Conservation (phyloP, 92 coral and sea anemone genomes). For the Bergia puertoricense region DNA sequence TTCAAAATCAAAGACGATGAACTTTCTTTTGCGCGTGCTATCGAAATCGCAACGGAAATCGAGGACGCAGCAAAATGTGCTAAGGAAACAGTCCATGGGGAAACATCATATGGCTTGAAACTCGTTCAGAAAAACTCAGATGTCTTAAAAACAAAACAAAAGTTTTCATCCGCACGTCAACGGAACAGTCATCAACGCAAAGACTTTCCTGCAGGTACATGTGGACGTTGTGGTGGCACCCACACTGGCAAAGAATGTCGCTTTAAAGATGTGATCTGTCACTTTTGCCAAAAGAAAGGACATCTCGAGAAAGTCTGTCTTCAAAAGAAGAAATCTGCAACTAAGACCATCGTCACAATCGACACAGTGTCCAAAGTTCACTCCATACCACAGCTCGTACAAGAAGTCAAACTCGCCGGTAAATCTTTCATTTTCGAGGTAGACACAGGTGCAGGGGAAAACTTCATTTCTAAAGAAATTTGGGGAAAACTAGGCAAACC, state of each 20-base stretch:
- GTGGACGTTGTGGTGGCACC: conserved; percentile 11
- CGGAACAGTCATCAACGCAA: conserved; percentile 11
- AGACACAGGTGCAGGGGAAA: conserved; percentile 15
- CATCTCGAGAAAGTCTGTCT: conserved; percentile 14
- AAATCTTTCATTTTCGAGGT: neutral
- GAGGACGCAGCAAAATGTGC: conserved; percentile 47
- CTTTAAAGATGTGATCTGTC: neutral
- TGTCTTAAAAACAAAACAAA: conserved; percentile 12
- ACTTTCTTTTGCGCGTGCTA: conserved; percentile 33
- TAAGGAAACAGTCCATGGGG: conserved; percentile 40
- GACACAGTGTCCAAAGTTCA: conserved; percentile 10
- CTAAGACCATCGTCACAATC: conserved; percentile 13
- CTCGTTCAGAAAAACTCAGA: conserved; percentile 18
- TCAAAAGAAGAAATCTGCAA: conserved; percentile 13
- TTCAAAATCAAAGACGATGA: conserved; percentile 46
- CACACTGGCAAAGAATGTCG: conserved; percentile 19
- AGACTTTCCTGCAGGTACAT: conserved; percentile 16
- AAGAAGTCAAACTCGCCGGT: conserved; percentile 13
- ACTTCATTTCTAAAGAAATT: conserved; percentile 5
- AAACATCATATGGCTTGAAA: conserved; percentile 8
- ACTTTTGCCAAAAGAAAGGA: neutral
- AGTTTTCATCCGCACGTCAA: conserved; percentile 17
- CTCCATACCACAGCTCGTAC: conserved; percentile 16
- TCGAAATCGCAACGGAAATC: conserved; percentile 35
- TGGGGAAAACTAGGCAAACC: neutral